A percentile compares a stretch with the other conserved stretches of the same genome.
phyloP scores from a whole-genome alignment of 2,888 invertebrate genomes.

The Catocala sponsa region DNA sequence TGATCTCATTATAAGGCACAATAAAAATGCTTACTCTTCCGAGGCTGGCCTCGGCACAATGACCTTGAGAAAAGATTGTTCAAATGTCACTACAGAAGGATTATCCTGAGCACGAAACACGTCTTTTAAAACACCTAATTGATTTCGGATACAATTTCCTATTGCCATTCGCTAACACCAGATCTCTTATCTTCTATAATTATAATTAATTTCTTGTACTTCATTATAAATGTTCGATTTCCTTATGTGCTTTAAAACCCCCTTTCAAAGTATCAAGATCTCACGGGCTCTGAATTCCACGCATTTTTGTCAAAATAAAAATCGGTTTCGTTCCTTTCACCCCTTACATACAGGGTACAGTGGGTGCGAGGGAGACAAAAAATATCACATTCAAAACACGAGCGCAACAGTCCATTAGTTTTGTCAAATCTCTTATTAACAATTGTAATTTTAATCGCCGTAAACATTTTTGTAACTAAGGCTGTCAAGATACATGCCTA shows the following conservation, averaged over 20 bases:
- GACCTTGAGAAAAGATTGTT: too few species aligned
- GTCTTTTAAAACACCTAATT: too few species aligned
- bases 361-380: slow-evolving; percentile 45
- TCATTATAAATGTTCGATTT: too few species aligned
- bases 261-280: slow-evolving; percentile 67
- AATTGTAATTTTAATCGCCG: slow-evolving; percentile 38
- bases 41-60: too few species aligned
- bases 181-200: too few species aligned
- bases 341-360: slow-evolving; percentile 31
- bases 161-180: background rate
- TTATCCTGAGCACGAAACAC: too few species aligned
- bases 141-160: background rate
- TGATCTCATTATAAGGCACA: too few species aligned
- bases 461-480: slow-evolving; percentile 16
- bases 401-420: slow-evolving; percentile 50
- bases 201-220: too few species aligned
- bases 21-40: too few species aligned
- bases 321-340: slow-evolving; percentile 72
- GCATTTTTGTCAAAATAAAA: slow-evolving; percentile 67
- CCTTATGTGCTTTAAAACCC: background rate
- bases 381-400: slow-evolving; percentile 48
- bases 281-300: slow-evolving; percentile 35
- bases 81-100: too few species aligned
- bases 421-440: slow-evolving; percentile 49
- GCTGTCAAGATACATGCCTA: too few species aligned